Evolutionary conservation across 2,888 invertebrate genomes (phyloP), one percentile per base, ranked within the genome.

Genomic region (Drosophila algonquin): DNA sequence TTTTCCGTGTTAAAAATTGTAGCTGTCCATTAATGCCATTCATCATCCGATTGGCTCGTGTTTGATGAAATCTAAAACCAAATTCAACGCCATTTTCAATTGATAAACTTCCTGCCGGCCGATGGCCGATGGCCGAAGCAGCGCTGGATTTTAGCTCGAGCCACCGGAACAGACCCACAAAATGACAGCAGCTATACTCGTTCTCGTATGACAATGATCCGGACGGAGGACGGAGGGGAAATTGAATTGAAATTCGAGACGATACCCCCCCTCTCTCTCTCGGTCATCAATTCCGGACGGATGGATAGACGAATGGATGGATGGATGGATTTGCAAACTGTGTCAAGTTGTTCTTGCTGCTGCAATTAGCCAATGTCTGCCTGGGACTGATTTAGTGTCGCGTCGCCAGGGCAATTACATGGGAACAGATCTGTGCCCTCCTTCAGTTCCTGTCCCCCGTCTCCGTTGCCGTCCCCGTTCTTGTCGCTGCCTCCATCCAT

Each of bases 321-420:
- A 56, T 69, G 72, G 73, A 67, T 73, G 51, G 75, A 68, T 79
- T 83, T 81, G 68, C 56, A 77, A 82, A 88, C 67, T 86, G 84
- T 88, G 89, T 88, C 83, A 86, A 83, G 83, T 79, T 85, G 76
- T 72, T 63, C 52, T 55, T 55, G 44, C 44, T 56, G 44, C 58
- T 74, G 79, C 73, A 80, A 81, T 77, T 80, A 80, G 83, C 71
- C 72, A 73, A 75, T 76, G 84, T 79, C 77, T 77, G 81, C 72
- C 75, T 75, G 84, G 89, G 90, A 89, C 87, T 89, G 89, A 87
- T 80, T 83, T 86, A 86, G 83, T 73, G 80, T 88, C 79, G 76
- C 86, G 83, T 81, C 81, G 86, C 80, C 75, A 53, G 73, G 68
- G 63, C 87, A 76, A 86, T 88, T 83, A 87, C 81, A 79, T 76